Conservation (phyloP, 2,888 invertebrate species). For the Orchesellides sinensis region DNA sequence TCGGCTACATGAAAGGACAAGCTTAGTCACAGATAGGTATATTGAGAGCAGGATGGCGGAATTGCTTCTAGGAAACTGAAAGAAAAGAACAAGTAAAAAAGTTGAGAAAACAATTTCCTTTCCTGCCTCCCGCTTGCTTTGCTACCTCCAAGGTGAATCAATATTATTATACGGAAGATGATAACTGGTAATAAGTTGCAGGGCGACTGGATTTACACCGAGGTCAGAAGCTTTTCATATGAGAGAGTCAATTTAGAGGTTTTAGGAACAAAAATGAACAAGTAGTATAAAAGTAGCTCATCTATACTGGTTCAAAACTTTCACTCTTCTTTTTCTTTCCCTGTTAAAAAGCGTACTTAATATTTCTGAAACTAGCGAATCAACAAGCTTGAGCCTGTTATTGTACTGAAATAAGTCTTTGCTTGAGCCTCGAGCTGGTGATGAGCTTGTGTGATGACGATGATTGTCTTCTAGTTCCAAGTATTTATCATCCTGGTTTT, state of each 20-base stretch:
- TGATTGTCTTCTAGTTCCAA: constrained; percentile 19
- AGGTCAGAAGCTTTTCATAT: too few species aligned
- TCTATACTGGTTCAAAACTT: too few species aligned
- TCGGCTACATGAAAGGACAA: constrained; percentile 10
- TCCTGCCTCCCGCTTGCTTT: constrained; percentile 2
- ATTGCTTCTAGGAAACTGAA: constrained; percentile 33
- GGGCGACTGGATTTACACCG: constrained; percentile 16
- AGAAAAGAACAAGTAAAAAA: constrained; percentile 30
- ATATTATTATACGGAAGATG: constrained; percentile 30
- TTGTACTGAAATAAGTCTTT: neutral
- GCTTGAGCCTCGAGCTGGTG: neutral
- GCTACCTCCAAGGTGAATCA: constrained; percentile 31
- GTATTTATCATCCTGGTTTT: constrained; percentile 8
- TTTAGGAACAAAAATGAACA: too few species aligned
- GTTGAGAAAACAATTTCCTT: constrained; percentile 61
- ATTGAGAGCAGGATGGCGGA: constrained; percentile 5
- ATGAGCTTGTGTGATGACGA: constrained; percentile 1
- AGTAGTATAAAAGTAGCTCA: too few species aligned
- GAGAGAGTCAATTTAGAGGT: too few species aligned
- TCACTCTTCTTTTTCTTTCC: neutral
- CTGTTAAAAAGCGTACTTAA: too few species aligned
- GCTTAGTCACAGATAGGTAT: neutral
- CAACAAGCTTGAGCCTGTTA: too few species aligned
- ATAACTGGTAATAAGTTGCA: constrained; percentile 50
- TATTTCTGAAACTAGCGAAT: too few species aligned